Evolutionary conservation across 2,113 vertebrate genomes (phyloP).

Genomic region (Pseudorasbora parva): DNA sequence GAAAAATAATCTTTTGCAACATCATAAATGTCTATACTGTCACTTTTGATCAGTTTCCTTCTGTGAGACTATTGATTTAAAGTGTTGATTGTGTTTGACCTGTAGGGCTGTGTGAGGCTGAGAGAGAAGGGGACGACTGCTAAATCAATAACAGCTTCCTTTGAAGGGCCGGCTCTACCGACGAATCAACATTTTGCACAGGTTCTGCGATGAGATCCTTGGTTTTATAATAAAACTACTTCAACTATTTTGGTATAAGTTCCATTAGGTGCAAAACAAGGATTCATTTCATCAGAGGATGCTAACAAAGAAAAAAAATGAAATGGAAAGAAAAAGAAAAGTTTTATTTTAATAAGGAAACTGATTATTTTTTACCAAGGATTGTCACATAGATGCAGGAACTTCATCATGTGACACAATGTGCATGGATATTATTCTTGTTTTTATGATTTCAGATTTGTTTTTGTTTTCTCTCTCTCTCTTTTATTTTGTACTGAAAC

Average conservation of each 20-base stretch:
- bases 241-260: conserved; percentile 95
- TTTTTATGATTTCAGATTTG: conserved; percentile 73
- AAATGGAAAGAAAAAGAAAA: conserved; percentile 63
- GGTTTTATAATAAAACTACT: conserved; percentile 92
- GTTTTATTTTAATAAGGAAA: conserved; percentile 97
- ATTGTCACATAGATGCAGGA: conserved; percentile 80
- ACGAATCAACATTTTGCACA: conserved; percentile 93
- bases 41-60: too few relatives aligned
- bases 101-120: conserved; percentile 78
- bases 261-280: conserved; percentile 92
- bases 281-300: conserved; percentile 89
- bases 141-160: conserved; percentile 94
- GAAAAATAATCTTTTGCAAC: not conserved
- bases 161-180: conserved; percentile 90
- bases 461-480: conserved; percentile 54
- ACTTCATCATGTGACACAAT: conserved; percentile 82
- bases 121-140: conserved; percentile 81
- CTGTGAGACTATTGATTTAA: not conserved
- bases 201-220: conserved; percentile 87
- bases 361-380: conserved; percentile 90
- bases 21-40: not conserved
- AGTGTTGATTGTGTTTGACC: conserved; percentile 50
- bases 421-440: conserved; percentile 88
- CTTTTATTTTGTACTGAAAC: conserved; percentile 76
- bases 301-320: conserved; percentile 75